phyloP scores from a whole-genome alignment of 2,888 invertebrate species.

The Mesochorus sp. region DNA sequence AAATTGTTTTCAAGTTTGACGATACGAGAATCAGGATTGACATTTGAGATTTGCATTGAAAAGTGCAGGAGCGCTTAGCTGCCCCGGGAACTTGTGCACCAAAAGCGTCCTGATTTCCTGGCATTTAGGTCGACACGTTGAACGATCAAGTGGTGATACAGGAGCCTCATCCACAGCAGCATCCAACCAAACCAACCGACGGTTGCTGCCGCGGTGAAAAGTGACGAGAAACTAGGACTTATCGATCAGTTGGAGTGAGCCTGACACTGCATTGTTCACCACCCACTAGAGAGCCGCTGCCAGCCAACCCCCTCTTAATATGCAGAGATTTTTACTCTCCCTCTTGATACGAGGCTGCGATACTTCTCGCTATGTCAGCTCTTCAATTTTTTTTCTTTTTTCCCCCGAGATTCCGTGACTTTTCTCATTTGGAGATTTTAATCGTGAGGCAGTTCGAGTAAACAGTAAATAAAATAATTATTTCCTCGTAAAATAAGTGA shows the following conservation, averaged over 20 bases:
- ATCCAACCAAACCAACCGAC: background rate
- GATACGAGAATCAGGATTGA: conserved; percentile 16
- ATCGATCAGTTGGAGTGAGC: conserved; percentile 64
- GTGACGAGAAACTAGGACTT: conserved; percentile 65
- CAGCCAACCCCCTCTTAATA: background rate
- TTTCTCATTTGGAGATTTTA: no score
- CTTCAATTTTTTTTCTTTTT: background rate
- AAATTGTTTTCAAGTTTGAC: background rate
- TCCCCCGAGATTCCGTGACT: no score
- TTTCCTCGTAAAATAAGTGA: no score
- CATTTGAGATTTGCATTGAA: conserved; percentile 1
- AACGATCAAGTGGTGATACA: conserved; percentile 60
- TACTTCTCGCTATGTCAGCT: background rate
- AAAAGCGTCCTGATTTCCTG: conserved; percentile 42
- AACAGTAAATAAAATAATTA: no score
- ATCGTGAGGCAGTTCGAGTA: background rate
- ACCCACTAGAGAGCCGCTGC: background rate
- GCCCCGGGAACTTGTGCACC: background rate
- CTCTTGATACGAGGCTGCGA: background rate
- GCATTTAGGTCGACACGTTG: conserved; percentile 60
- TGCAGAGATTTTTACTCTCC: background rate
- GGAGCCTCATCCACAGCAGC: conserved; percentile 8
- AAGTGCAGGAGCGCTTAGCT: background rate
- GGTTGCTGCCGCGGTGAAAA: background rate
- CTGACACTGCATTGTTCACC: conserved; percentile 30